Percentiles rank a stretch among this genome's conserved stretches.
Conservation (phyloP, 2,888 invertebrate genomes). For the Lordiphosa andalusiaca region DNA sequence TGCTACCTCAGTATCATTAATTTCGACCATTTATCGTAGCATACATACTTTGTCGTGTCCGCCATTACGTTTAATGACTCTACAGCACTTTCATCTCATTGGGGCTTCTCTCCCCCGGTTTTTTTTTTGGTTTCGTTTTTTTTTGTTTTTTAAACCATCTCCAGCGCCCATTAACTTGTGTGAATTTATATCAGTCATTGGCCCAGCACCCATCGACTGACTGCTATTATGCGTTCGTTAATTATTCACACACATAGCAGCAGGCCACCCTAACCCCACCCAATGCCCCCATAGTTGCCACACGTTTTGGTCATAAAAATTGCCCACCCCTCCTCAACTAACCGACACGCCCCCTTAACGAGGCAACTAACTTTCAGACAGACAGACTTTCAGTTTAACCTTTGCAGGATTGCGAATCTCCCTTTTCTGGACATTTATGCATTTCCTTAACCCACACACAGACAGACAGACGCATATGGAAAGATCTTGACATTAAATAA, state of each 20-base stretch:
- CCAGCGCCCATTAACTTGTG: conserved; percentile 66
- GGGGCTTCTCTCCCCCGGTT: conserved; percentile 10
- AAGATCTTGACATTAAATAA: conserved; percentile 69
- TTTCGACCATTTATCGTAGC: conserved; percentile 35
- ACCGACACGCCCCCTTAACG: conserved; percentile 59
- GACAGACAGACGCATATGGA: conserved; percentile 23
- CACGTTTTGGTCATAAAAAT: conserved; percentile 76
- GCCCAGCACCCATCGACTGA: conserved; percentile 39
- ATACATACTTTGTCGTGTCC: conserved; percentile 38
- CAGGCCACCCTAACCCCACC: conserved; percentile 5
- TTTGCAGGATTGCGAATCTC: conserved; percentile 36
- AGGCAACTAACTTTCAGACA: conserved; percentile 43
- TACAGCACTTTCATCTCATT: conserved; percentile 36
- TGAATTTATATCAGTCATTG: conserved; percentile 68
- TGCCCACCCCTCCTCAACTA: conserved; percentile 39
- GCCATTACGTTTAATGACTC: conserved; percentile 44
- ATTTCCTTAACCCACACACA: conserved; percentile 34
- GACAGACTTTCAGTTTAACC: conserved; percentile 50
- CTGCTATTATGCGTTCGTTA: conserved; percentile 72
- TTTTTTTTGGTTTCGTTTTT: not conserved
- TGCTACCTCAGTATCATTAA: conserved; percentile 6
- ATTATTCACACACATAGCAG: conserved; percentile 59
- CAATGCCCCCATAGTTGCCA: conserved; percentile 27
- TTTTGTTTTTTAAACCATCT: conserved; percentile 52
- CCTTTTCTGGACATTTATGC: conserved; percentile 57